Conservation (phyloP, 2,888 invertebrate genomes). For the Aspidiotus destructor region DNA sequence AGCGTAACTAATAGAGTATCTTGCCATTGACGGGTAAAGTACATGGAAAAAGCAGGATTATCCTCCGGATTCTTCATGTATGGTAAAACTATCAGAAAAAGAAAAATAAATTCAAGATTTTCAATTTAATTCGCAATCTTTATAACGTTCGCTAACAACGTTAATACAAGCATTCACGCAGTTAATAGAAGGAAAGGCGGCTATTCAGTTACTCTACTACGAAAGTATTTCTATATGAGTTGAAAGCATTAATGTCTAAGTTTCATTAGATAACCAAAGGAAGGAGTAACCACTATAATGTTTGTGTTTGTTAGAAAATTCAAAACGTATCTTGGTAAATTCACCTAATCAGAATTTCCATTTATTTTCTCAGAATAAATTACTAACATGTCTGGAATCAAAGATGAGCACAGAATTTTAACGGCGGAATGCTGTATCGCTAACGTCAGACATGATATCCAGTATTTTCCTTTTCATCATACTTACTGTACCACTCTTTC, state of each 20-base stretch:
- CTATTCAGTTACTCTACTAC: no score
- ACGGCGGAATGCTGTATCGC: slow-evolving; percentile 24
- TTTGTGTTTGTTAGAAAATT: no score
- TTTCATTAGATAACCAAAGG: no score
- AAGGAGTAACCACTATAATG: no score
- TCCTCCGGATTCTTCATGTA: slow-evolving; percentile 87
- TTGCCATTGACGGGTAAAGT: slow-evolving; percentile 90
- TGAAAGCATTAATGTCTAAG: no score
- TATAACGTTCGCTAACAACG: no score
- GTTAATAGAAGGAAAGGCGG: no score
- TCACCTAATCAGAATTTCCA: no score
- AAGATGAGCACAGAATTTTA: slow-evolving; percentile 32
- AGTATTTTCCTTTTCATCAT: not conserved
- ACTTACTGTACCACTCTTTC: slow-evolving; percentile 96
- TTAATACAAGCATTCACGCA: no score
- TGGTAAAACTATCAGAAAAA: slow-evolving; percentile 65
- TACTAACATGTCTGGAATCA: not conserved
- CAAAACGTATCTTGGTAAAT: no score
- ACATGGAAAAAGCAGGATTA: slow-evolving; percentile 72
- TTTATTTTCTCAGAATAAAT: not conserved
- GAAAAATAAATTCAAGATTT: not conserved
- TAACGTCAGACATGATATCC: not conserved
- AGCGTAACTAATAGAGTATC: slow-evolving; percentile 83
- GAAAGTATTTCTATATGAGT: no score
- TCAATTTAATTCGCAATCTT: no score